Percentiles rank a stretch among this genome's conserved stretches.
These are phyloP conservation scores for Perca fluviatilis DNA, from an alignment of 2,113 vertebrate species.

Conservation along the genomic window DNA sequence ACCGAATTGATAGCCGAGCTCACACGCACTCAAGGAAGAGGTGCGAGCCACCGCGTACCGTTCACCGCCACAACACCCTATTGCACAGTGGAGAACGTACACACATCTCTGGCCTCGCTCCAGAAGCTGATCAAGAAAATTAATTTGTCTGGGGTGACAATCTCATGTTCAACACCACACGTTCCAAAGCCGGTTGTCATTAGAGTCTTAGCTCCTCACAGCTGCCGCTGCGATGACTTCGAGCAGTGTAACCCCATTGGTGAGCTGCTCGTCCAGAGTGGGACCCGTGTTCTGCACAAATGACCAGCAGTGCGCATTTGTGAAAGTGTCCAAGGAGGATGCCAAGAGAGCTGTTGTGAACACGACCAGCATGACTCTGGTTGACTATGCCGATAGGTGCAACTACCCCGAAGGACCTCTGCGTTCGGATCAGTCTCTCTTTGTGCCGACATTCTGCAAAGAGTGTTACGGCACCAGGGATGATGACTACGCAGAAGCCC, in stretches of 20 bases:
- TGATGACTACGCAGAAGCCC: background rate
- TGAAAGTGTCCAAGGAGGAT: background rate
- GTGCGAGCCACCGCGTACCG: background rate
- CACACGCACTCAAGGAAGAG: no score
- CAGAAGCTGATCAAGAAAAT: no score
- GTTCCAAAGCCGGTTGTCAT: no score
- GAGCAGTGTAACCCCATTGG: no score
- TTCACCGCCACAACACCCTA: background rate
- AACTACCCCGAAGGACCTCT: background rate
- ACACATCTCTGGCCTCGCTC: no score
- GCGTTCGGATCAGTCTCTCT: background rate
- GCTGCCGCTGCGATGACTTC: no score
- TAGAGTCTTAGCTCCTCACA: no score
- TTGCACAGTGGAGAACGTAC: conserved; percentile 9
- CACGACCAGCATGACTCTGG: background rate
- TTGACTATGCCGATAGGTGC: background rate
- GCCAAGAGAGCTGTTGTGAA: background rate
- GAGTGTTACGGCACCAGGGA: conserved; percentile 13
- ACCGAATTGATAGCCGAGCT: conserved; percentile 4
- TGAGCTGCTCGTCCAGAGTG: background rate
- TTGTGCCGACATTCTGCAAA: conserved; percentile 7
- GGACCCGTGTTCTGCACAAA: conserved; percentile 6
- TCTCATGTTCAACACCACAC: background rate
- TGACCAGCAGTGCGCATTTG: background rate
- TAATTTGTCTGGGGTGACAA: conserved; percentile 27